phyloP scores from a whole-genome alignment of 2,888 invertebrate species.

The Drosophila differens region DNA sequence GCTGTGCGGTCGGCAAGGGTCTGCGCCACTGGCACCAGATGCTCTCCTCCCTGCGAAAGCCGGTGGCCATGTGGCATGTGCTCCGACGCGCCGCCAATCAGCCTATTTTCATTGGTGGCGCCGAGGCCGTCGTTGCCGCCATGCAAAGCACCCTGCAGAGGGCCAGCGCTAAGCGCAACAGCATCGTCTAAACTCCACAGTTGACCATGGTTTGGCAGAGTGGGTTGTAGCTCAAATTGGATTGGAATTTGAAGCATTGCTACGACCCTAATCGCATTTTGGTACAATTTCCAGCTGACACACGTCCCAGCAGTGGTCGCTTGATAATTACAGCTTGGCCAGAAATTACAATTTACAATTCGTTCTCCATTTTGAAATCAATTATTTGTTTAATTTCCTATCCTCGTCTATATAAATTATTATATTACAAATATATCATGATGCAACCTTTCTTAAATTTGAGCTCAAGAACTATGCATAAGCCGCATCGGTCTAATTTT shows the following conservation, averaged over 20 bases:
- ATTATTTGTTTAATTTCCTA: not conserved
- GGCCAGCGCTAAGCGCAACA: conserved; percentile 80
- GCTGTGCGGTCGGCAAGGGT: conserved; percentile 90
- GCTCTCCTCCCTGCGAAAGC: conserved; percentile 91
- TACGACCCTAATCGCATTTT: not conserved
- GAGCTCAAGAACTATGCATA: not conserved
- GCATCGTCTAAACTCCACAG: conserved; percentile 70
- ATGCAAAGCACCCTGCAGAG: conserved; percentile 79
- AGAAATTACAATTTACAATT: not conserved
- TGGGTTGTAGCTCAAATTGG: not conserved
- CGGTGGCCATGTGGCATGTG: conserved; percentile 94
- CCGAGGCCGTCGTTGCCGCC: conserved; percentile 82
- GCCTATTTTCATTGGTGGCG: conserved; percentile 81
- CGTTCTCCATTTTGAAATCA: not conserved
- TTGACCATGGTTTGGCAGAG: not conserved
- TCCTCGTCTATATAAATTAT: not conserved
- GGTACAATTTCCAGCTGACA: not conserved
- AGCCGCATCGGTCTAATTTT: not conserved
- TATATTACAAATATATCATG: not conserved
- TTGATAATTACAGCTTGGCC: not conserved
- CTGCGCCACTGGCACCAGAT: conserved; percentile 94
- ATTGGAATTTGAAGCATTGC: not conserved
- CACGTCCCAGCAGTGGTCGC: not conserved
- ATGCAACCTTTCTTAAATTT: not conserved
- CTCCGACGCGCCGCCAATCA: conserved; percentile 86